Evolutionary conservation across 2,113 vertebrate species (phyloP).

Genomic region (Sinocyclocheilus maitianheensis): DNA sequence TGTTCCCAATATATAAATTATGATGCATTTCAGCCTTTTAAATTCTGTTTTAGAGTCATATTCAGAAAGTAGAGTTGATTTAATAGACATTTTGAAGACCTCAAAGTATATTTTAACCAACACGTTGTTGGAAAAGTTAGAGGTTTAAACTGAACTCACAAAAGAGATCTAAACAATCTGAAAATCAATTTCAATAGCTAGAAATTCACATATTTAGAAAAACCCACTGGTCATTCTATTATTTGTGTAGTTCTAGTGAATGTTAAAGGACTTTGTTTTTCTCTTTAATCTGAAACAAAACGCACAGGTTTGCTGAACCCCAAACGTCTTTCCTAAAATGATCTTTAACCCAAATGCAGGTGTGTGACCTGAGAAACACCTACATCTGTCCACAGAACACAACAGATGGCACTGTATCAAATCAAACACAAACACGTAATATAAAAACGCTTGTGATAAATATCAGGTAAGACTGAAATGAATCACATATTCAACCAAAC

Average conservation of each 20-base stretch:
- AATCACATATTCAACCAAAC: not conserved
- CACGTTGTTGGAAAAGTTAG: not conserved
- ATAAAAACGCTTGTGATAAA: not conserved
- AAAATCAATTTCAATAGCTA: not conserved
- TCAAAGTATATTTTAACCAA: not conserved
- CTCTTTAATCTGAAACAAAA: not conserved
- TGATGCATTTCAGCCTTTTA: not conserved
- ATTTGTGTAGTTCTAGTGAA: not conserved
- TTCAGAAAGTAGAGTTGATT: not conserved
- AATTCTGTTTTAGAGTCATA: not conserved
- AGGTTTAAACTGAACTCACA: not conserved
- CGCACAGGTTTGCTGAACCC: conserved; percentile 52
- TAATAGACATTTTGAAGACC: not conserved
- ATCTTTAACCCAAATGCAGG: conserved; percentile 64
- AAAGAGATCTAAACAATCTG: not conserved
- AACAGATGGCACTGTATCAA: conserved; percentile 53
- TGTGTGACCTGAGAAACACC: conserved; percentile 67
- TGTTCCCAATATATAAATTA: not conserved
- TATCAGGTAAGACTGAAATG: not conserved
- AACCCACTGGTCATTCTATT: not conserved
- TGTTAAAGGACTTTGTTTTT: not conserved
- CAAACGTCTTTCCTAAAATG: not conserved
- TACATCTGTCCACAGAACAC: conserved; percentile 33
- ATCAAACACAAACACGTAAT: conserved; percentile 46
- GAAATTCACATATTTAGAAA: not conserved